Conservation (phyloP, 2,113 vertebrate genomes). For the Panthera uncia region DNA sequence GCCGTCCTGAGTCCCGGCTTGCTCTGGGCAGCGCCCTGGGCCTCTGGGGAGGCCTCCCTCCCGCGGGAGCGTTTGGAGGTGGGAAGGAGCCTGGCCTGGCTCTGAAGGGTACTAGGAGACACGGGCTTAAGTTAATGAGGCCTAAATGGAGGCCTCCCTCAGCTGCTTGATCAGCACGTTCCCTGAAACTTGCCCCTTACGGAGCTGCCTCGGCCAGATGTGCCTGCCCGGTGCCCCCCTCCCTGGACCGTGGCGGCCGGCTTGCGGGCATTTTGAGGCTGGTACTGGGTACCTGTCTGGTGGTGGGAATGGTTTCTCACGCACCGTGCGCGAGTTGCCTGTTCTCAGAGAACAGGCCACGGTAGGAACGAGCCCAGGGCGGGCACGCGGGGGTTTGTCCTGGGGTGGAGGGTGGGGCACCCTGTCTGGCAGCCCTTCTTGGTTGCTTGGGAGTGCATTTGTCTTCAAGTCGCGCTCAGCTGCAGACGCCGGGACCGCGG, state of each 20-base stretch:
- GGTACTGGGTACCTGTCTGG: not conserved
- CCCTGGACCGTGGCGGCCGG: not conserved
- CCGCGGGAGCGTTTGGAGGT: not conserved
- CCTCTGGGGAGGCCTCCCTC: not conserved
- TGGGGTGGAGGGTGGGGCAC: not conserved
- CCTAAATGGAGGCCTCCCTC: not conserved
- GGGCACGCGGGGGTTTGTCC: not conserved
- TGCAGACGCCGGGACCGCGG: accelerated
- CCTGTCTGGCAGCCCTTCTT: not conserved
- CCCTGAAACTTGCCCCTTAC: not conserved
- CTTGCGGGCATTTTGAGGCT: not conserved
- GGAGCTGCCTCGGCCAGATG: not conserved
- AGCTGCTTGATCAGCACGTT: not conserved
- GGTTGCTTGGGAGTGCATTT: not conserved
- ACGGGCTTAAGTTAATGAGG: not conserved
- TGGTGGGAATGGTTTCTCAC: not conserved
- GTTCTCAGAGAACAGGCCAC: not conserved
- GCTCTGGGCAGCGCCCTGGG: not conserved
- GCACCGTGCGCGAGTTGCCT: not conserved
- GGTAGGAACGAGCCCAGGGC: not conserved
- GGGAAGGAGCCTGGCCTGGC: not conserved
- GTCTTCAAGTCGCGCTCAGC: not conserved
- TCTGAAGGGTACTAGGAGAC: not conserved
- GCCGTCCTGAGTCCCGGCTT: not conserved
- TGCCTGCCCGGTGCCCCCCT: not conserved